Evolutionary conservation across 2,797 vertebrate genomes (phyloP).

Genomic region (Geotrypetes seraphini): DNA sequence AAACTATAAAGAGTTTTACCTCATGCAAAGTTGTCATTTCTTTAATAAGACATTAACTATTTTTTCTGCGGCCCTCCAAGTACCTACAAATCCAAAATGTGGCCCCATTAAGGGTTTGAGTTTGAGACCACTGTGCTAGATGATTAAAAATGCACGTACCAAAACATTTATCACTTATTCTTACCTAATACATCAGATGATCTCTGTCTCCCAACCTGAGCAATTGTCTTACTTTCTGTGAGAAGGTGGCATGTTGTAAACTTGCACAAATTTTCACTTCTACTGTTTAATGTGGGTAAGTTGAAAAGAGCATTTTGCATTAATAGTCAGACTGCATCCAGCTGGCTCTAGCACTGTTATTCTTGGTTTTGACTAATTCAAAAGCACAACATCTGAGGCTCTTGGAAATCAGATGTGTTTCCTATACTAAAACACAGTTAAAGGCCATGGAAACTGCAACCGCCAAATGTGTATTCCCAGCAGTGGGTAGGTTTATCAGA

Average conservation of each 20-base stretch:
- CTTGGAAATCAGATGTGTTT: constrained; percentile 27
- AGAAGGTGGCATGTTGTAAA: too few species aligned
- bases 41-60: too few species aligned
- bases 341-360: constrained; percentile 29
- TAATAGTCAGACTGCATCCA: constrained; percentile 15
- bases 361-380: constrained; percentile 25
- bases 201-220: too few species aligned
- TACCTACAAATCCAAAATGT: too few species aligned
- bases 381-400: constrained; percentile 29
- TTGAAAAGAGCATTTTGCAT: constrained; percentile 32
- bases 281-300: constrained; percentile 26
- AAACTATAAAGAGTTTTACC: too few species aligned
- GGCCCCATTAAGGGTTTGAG: too few species aligned
- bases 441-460: background rate
- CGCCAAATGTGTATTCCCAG: too few species aligned
- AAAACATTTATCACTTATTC: background rate
- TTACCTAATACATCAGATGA: background rate
- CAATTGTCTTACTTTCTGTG: too few species aligned
- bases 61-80: too few species aligned
- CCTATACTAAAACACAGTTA: constrained; percentile 15
- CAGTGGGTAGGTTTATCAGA: background rate
- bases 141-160: background rate
- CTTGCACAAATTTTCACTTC: constrained; percentile 20
- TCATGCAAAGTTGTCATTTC: too few species aligned
- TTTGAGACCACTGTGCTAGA: too few species aligned